Conservation (phyloP, 2,113 vertebrate genomes). For the Calidris pygmaea region DNA sequence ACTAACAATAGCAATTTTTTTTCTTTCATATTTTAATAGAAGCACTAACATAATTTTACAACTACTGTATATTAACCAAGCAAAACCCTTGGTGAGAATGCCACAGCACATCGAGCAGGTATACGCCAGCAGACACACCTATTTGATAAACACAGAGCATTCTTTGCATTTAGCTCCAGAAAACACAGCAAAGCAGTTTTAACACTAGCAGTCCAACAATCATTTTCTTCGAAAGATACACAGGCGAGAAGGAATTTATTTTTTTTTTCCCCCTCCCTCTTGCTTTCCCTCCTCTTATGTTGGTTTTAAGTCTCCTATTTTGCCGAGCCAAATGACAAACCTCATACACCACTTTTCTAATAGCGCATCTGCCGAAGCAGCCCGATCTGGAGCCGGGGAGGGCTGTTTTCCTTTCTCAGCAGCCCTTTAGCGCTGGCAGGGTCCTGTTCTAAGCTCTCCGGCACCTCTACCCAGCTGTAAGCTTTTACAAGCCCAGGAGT, state of each 20-base stretch:
- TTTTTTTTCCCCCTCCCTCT: fast-evolving
- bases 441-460: not conserved
- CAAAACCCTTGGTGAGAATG: not conserved
- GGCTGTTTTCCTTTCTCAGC: not conserved
- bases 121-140: not conserved
- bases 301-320: not conserved
- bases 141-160: not conserved
- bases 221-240: not conserved
- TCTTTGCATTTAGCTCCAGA: not conserved
- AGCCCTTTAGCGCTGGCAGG: not conserved
- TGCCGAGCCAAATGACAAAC: not conserved
- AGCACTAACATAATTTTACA: not conserved
- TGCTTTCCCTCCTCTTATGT: not conserved
- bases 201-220: not conserved
- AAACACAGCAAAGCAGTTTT: not conserved
- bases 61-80: not conserved
- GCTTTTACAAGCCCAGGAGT: not conserved
- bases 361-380: not conserved
- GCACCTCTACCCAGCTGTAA: not conserved
- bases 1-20: not conserved
- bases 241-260: fast-evolving
- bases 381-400: not conserved
- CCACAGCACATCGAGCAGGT: not conserved
- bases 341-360: not conserved
- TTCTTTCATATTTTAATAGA: not conserved